Base-by-base conservation (phyloP, 2,888 invertebrate genomes). In the Meteorus cinctellus region DNA sequence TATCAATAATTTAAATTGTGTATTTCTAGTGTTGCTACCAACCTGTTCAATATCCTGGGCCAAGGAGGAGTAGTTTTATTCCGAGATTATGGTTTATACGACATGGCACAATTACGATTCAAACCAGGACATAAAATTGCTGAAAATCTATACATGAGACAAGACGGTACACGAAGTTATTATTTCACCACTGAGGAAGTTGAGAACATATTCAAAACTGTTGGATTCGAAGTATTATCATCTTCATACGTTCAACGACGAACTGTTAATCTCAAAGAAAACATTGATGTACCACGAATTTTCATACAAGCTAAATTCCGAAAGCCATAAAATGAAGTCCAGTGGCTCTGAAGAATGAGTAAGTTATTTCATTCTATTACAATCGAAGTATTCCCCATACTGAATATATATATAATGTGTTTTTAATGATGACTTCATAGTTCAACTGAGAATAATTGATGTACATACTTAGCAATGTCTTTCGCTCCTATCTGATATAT, bases 21-120 rank as follows among this genome's bases (percentile, higher is more conserved):
- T 75, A 65, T 55, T 79, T 81, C 8, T 77, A 87, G 89, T 55
- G 87, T 86, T 8, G 78, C 82, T 2, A 67, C 89, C 19, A 95
- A 96, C 84, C 91, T 98, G 0, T 92, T 90, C 79, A 90, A 91
- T 72, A 91, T 94, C 0, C 90, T 96, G 1, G 93, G 92, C 59
- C 93, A 94, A 0, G 96, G 95, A 1, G 98, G 98, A 0, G 87
- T 95, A 48, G 87, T 99, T 1, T 89, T 99, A 24, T 95, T 99
- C 81, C 91, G 99, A 78, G 99, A 99, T 90, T 99, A 99, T 89
- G 99, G 97, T 0, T 91, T 97, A 0, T 95, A 97, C 86, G 99
- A 99, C 88, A 97, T 98, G 95, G 97, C 99, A 0, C 98, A 98
- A 91, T 87, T 99, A 69, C 92, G 99, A 48, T 99, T 99, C 88